Conservation (phyloP, 92 coral and sea anemone species). For the Parazoanthus darwini region DNA sequence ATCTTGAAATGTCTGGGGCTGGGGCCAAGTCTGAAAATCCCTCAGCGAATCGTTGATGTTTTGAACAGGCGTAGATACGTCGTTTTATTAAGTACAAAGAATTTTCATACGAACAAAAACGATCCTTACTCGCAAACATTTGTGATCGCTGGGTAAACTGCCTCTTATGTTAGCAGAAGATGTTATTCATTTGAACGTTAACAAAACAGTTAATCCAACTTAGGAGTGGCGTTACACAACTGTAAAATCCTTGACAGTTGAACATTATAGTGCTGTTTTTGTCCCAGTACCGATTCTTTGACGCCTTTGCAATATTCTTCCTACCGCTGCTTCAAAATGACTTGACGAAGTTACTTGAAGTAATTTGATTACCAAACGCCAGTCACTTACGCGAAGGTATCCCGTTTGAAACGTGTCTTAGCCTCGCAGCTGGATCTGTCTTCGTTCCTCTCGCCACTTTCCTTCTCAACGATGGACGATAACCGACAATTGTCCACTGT, state of each 20-base stretch:
- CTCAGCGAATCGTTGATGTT: background rate
- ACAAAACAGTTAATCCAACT: no score
- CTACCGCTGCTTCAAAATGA: no score
- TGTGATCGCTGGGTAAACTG: background rate
- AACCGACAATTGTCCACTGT: slow-evolving; percentile 79
- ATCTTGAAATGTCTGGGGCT: background rate
- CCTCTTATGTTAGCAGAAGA: no score
- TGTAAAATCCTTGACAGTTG: background rate
- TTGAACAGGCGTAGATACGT: no score
- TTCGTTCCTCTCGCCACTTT: slow-evolving; percentile 48
- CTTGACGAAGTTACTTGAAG: no score
- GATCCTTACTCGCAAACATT: background rate
- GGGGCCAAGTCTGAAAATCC: background rate
- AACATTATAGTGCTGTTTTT: background rate
- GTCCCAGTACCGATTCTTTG: no score
- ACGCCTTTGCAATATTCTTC: no score
- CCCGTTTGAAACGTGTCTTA: slow-evolving; percentile 46
- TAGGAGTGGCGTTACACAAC: background rate
- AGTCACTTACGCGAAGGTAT: slow-evolving; percentile 59
- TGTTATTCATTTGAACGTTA: no score
- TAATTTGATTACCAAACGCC: background rate
- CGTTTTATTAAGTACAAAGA: no score
- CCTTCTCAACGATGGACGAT: slow-evolving; percentile 56
- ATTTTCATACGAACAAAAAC: background rate
- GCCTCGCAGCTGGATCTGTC: slow-evolving; percentile 79